phyloP scores from a whole-genome alignment of 1,140 invertebrate genomes.

The Musca domestica region DNA sequence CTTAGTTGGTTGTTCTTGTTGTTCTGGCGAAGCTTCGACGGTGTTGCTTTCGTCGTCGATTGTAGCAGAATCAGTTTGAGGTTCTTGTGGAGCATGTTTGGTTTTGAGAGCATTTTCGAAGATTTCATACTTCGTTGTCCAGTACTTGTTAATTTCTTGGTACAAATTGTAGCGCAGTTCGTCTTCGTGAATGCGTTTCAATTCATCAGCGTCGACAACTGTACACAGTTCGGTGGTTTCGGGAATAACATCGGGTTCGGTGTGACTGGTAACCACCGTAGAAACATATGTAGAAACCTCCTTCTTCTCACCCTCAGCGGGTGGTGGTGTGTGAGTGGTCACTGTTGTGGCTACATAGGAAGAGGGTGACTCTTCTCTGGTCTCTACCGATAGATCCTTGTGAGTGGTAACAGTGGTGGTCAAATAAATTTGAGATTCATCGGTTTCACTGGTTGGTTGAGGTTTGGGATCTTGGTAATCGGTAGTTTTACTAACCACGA shows the following conservation, averaged over 20 bases:
- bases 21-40: too few relatives aligned
- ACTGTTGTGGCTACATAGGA: conserved; percentile 21
- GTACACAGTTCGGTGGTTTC: conserved; percentile 8
- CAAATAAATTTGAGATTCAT: conserved; percentile 12
- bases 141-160: conserved; percentile 9
- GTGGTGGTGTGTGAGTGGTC: not conserved
- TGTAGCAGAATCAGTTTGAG: not conserved
- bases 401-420: conserved; percentile 1
- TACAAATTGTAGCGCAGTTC: not conserved
- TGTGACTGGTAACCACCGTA: conserved; percentile 44
- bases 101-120: conserved; percentile 1
- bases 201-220: not conserved
- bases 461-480: conserved; percentile 45
- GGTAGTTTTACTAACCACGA: conserved; percentile 44
- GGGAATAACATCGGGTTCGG: conserved; percentile 27
- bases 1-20: too few relatives aligned
- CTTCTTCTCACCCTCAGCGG: not conserved
- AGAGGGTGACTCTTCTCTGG: not conserved
- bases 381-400: not conserved
- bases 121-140: conserved; percentile 10
- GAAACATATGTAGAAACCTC: conserved; percentile 37
- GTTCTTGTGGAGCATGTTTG: not conserved
- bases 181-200: conserved; percentile 1
- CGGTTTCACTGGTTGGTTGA: conserved; percentile 21
- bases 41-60: too few relatives aligned